phyloP scores from a whole-genome alignment of 2,888 invertebrate genomes.

The Noctua janthe region DNA sequence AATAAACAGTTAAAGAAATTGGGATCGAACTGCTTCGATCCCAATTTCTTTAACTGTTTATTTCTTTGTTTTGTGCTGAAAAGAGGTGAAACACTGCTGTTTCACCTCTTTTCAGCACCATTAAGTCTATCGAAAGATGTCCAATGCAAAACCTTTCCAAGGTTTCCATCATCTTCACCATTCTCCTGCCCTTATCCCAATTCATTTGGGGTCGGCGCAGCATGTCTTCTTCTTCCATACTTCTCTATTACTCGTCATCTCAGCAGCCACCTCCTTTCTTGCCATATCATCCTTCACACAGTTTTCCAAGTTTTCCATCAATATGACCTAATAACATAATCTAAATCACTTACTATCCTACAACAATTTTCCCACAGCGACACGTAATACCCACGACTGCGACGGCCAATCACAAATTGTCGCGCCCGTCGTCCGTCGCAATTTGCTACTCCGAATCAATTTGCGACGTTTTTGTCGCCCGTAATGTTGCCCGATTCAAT shows the following conservation, averaged over 20 bases:
- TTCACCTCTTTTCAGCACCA: not conserved
- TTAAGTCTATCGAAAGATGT: too few relatives aligned
- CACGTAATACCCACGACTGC: conserved; percentile 67
- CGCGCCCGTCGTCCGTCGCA: conserved; percentile 71
- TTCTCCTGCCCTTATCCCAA: too few relatives aligned
- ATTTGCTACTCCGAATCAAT: conserved; percentile 89
- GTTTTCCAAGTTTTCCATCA: not conserved
- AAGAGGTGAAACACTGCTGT: not conserved
- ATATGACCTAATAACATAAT: not conserved
- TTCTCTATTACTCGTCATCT: too few relatives aligned
- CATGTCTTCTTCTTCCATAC: too few relatives aligned
- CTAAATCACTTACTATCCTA: conserved; percentile 17
- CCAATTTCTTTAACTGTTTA: too few relatives aligned
- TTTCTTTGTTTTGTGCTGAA: too few relatives aligned
- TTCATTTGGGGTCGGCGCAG: too few relatives aligned
- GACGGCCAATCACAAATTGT: conserved; percentile 68
- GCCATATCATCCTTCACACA: too few relatives aligned
- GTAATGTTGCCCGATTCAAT: conserved; percentile 86
- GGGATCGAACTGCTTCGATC: too few relatives aligned
- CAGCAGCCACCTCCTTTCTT: too few relatives aligned
- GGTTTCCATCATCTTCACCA: too few relatives aligned
- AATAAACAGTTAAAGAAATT: not conserved
- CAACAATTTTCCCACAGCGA: conserved; percentile 35
- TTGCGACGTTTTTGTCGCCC: conserved; percentile 85
- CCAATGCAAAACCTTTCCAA: too few relatives aligned